Evolutionary conservation across 2,113 vertebrate genomes (phyloP).

Genomic region (Oreochromis tanganicae): DNA sequence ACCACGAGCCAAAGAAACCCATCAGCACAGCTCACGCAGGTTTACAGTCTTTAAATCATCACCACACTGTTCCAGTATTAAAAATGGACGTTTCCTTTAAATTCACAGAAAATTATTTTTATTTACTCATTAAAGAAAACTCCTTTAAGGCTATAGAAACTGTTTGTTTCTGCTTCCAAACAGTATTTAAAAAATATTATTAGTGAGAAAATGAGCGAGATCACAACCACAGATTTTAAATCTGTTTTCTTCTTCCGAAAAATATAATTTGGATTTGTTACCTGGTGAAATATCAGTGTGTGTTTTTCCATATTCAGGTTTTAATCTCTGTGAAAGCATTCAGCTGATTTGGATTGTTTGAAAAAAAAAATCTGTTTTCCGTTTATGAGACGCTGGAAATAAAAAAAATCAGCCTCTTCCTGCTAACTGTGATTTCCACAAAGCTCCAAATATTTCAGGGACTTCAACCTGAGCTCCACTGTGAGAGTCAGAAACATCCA

Average conservation of each 20-base stretch:
- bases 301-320: background rate
- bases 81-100: background rate
- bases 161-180: background rate
- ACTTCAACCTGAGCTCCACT: background rate
- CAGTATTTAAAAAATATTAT: background rate
- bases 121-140: background rate
- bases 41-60: background rate
- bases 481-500: background rate
- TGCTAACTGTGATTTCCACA: background rate
- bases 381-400: background rate
- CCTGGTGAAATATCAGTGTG: background rate
- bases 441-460: background rate
- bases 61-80: background rate
- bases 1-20: background rate
- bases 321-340: background rate
- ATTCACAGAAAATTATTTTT: accelerated
- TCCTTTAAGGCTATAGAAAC: background rate
- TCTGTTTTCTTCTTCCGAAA: background rate
- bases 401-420: background rate
- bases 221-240: background rate
- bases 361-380: accelerated
- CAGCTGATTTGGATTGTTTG: background rate
- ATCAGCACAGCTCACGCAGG: background rate
- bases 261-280: background rate
- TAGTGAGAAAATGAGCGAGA: accelerated